phyloP scores from a whole-genome alignment of 2,888 invertebrate species.

The Elmis aenea region DNA sequence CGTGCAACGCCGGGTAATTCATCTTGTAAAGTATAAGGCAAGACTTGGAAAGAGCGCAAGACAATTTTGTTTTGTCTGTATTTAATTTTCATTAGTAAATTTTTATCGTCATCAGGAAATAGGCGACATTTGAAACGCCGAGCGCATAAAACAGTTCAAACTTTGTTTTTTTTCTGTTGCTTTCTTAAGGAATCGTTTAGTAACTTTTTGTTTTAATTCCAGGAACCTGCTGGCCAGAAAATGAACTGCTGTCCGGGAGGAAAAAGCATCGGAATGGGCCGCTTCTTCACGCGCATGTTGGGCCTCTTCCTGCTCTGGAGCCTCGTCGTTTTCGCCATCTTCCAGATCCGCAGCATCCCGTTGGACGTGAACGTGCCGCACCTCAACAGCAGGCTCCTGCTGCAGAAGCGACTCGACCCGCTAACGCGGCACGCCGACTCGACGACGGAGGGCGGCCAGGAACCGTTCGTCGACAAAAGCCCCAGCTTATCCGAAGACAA shows the following conservation, averaged over 20 bases:
- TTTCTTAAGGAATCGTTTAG: too few species aligned
- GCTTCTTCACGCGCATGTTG: conserved; percentile 48
- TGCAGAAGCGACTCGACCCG: conserved; percentile 48
- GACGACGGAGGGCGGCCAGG: conserved; percentile 47
- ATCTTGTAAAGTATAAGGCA: too few species aligned
- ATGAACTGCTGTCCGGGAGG: conserved; percentile 23
- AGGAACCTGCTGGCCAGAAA: too few species aligned
- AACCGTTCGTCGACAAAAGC: conserved; percentile 57
- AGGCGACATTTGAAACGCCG: too few species aligned
- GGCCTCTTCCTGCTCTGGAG: conserved; percentile 47
- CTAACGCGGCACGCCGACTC: conserved; percentile 42
- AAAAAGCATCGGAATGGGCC: conserved; percentile 33
- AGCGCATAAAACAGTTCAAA: too few species aligned
- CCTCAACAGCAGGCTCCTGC: conserved; percentile 49
- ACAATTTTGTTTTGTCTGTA: too few species aligned
- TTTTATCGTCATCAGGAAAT: too few species aligned
- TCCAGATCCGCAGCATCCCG: conserved; percentile 42
- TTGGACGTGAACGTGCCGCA: conserved; percentile 42
- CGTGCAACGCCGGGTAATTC: too few species aligned
- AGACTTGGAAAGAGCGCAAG: too few species aligned
- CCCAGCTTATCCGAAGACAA: conserved; percentile 66
- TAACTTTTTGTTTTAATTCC: too few species aligned
- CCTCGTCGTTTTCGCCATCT: conserved; percentile 46
- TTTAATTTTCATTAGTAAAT: too few species aligned
- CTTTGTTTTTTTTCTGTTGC: too few species aligned